Base-by-base conservation (phyloP, 2,888 invertebrate species). In the Nomada fabriciana region DNA sequence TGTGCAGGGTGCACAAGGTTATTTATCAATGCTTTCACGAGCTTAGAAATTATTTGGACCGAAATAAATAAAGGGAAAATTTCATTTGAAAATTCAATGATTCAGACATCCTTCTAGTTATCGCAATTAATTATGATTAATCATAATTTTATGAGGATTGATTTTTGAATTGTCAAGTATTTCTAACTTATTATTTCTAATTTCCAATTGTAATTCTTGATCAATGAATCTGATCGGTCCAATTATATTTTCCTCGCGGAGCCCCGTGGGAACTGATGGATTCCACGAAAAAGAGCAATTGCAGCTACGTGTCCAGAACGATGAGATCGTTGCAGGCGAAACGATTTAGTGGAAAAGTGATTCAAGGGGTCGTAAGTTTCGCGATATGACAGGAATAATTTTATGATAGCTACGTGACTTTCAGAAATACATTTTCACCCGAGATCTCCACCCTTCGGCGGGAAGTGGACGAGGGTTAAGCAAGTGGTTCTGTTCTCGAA, bases 321-420 rank as follows among this genome's bases (percentile, higher is more conserved):
- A n/a, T 7, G 15, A 9, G 9, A 13, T n/a, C 29, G 29, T 20
- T 53, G n/a, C 2, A 20, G 9, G 15, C 13, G 25, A 5, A 63
- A 57, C 70, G 70, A 74, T 64, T 57, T 13, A 68, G 18, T 23
- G 25, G 36, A 57, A 76, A 70, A 70, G 52, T 50, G 63, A 79
- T 20, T 63, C 43, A 57, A 64, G 23, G 36, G 25, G 53, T 13
- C 18, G 50, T 18, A 9, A 71, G 50, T 64, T 25, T 59, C 64
- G 15, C 15, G 47, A 61, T 43, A 29, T 20, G 60, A 7, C 25
- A 36, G 36, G 59, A 74, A 74, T 82, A 75, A 72, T 75, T 83
- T 80, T 59, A 80, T 29, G 63, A 23, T 11, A 4, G 43, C 59
- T 73, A 73, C 76, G 83, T 76, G 84, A 80, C 75, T 65, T 67